Conservation (phyloP, 2,113 vertebrate genomes). For the Oryzias celebensis region DNA sequence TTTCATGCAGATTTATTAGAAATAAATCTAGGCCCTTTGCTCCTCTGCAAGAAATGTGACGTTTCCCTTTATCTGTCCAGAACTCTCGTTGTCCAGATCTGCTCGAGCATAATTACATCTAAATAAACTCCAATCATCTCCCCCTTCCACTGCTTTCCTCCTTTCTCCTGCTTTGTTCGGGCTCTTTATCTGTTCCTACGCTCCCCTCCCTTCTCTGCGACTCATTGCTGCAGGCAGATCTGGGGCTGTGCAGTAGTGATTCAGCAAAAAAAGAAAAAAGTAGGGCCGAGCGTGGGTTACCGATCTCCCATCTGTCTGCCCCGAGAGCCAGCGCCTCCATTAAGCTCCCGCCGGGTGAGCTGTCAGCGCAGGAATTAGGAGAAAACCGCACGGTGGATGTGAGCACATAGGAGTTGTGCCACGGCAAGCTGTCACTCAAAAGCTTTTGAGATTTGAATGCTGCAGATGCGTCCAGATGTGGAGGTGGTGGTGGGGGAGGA, state of each 20-base stretch:
- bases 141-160: conserved; percentile 6
- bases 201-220: not conserved
- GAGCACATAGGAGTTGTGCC: not conserved
- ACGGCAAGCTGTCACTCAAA: conserved; percentile 4
- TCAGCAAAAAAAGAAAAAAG: conserved; percentile 62
- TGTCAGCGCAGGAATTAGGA: conserved; percentile 21
- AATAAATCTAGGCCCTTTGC: not conserved
- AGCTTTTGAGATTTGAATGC: no score
- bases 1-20: not conserved
- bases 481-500: not conserved
- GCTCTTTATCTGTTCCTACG: conserved; percentile 14
- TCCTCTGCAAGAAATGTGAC: conserved; percentile 2
- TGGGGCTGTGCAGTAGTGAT: conserved; percentile 69
- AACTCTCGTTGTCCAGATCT: not conserved
- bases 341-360: conserved; percentile 40
- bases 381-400: not conserved
- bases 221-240: conserved; percentile 34
- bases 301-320: conserved; percentile 43
- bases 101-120: conserved; percentile 8
- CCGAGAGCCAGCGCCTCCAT: conserved; percentile 46
- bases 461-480: no score
- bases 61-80: not conserved
- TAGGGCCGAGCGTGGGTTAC: conserved; percentile 55
- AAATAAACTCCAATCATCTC: conserved; percentile 8
- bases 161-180: conserved; percentile 29